Percentiles rank a stretch among this genome's conserved stretches.
These are phyloP conservation scores for Rhamnusium bicolor DNA, from an alignment of 2,888 invertebrate genomes.

Conservation along the genomic window DNA sequence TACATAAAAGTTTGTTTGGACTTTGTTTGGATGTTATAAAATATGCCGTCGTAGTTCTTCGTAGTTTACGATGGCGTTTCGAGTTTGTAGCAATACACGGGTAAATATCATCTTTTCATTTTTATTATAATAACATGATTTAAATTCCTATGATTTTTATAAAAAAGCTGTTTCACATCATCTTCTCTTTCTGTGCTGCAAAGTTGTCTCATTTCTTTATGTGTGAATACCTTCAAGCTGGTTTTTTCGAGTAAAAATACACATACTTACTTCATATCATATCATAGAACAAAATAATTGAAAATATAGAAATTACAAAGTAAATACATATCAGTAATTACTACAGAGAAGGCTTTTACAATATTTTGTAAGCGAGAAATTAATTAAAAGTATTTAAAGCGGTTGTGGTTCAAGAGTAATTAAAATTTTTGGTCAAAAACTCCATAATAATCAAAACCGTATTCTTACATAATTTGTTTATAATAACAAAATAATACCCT, in stretches of 20 bases:
- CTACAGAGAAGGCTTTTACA: neutral
- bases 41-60: constrained; percentile 1
- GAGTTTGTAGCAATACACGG: constrained; percentile 6
- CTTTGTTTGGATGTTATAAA: neutral
- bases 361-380: neutral
- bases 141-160: constrained; percentile 37
- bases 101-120: constrained; percentile 37
- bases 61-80: constrained; percentile 12
- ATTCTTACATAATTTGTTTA: neutral
- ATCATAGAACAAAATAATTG: constrained; percentile 19
- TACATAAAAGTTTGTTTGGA: neutral
- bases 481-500: neutral
- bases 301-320: constrained; percentile 17
- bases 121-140: constrained; percentile 37
- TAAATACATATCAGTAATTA: neutral
- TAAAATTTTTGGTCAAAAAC: neutral
- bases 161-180: constrained; percentile 24
- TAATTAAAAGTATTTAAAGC: neutral
- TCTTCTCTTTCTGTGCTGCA: constrained; percentile 20
- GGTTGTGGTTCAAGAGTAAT: neutral
- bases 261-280: constrained; percentile 28
- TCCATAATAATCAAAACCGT: neutral
- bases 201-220: constrained; percentile 28
- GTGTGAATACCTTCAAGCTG: constrained; percentile 17
- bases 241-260: constrained; percentile 36